Base-by-base conservation (phyloP, 2,888 invertebrate genomes). In the Caenorhabditis doughertyi region DNA sequence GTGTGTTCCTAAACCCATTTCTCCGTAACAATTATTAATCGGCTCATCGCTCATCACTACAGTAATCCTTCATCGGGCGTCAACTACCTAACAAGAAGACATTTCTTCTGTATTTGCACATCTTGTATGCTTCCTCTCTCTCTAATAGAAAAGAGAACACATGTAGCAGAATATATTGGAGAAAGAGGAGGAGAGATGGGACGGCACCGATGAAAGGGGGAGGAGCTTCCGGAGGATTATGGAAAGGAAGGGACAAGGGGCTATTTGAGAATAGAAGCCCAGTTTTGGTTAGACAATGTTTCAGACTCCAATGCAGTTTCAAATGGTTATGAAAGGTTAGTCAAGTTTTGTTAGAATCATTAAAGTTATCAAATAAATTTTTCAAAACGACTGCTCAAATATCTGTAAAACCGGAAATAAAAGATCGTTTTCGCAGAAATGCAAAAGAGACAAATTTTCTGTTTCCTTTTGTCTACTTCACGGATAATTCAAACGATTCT, bases 11-110 rank as follows among this genome's bases (percentile, higher is more conserved):
- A 3, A 2, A 39, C 39, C 39, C 39, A 3, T 16, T 39, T 11
- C 62, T 47, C 27, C 11, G 27, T 23, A 42, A 62, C 64, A 64
- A 64, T 70, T 71, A 71, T 71, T 71, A 71, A 71, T 71, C 71
- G 71, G 71, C 71, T 71, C 71, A 71, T 71, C 71, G 71, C 71
- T 71, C 71, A 55, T 49, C 9, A 13, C 73, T 73, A 73, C 74
- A 65, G 74, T 74, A 74, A 74, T 74, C 74, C 64, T 29, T 32
- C 39, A 27, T 35, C 39, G 18, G 70, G 70, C 60, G 72, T 39
- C 58, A 71, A 71, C 72, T 72, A 55, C 64, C 47, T 29, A 56
- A 39, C 35, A 23, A 49, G 44, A n/a, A n/a, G 51, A 21, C 49
- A n/a, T 32, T 32, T 32, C 18, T 27, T 27, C 62, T 44, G 27